phyloP scores from a whole-genome alignment of 2,113 vertebrate genomes.

The Eira barbara region DNA sequence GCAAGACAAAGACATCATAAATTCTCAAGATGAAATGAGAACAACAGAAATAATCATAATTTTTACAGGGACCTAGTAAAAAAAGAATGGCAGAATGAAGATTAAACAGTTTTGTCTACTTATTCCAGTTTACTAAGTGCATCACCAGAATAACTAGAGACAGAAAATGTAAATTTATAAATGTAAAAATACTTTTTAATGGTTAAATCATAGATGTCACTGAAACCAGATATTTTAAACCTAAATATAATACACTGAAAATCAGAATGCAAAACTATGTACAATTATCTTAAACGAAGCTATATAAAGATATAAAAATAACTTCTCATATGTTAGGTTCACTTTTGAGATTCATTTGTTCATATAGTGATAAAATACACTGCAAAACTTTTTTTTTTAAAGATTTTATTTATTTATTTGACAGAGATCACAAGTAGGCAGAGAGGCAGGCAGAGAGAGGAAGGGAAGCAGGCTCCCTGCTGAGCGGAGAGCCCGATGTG shows the following conservation, averaged over 20 bases:
- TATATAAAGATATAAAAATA: neutral
- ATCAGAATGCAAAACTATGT: neutral
- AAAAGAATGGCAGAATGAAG: neutral
- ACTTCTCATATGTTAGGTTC: neutral
- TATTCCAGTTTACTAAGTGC: neutral
- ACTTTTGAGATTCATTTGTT: neutral
- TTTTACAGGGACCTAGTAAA: neutral
- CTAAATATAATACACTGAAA: neutral
- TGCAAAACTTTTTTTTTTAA: neutral
- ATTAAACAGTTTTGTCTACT: neutral
- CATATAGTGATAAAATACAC: neutral
- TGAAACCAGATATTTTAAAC: neutral
- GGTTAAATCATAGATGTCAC: neutral
- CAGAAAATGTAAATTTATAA: neutral
- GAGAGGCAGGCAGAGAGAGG: too few species aligned
- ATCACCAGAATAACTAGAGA: neutral
- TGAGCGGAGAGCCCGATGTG: too few species aligned
- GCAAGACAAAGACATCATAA: constrained; percentile 14
- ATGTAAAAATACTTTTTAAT: neutral
- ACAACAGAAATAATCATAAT: neutral
- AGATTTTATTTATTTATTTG: too few species aligned
- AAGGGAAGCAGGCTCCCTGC: too few species aligned
- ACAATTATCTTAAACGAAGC: neutral
- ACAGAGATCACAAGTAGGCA: too few species aligned
- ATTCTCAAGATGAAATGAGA: neutral